Base-by-base conservation (phyloP, 1,140 invertebrate genomes). In the Muscidifurax raptorellus region DNA sequence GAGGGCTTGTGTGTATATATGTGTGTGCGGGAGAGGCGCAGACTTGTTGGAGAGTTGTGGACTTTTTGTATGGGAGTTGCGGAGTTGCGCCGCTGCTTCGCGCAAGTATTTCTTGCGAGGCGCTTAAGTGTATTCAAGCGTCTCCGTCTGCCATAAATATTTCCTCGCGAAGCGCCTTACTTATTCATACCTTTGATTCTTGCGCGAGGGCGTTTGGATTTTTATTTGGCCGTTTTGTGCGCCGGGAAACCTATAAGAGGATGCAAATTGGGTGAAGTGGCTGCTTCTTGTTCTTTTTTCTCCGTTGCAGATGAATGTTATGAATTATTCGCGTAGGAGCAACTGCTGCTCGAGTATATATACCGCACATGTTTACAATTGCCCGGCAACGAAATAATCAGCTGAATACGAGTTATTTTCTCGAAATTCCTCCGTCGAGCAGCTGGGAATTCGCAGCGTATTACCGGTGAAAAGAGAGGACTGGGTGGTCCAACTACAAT, bases 101-200 rank as follows among this genome's bases (percentile, higher is more conserved):
- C 18, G 22, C 52, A 59, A 59, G 22, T 59, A 59, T 59, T 59
- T 59, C 52, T 59, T 59, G 52, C 52, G 52, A n/a, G 52, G 52
- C 52, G 22, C 52, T 59, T 59, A 59, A 59, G 52, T 18, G 52
- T 59, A n/a, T 59, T 59, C 52, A 59, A 59, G 52, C 52, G 52
- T 59, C 52, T 59, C 52, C 22, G 52, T 7, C 52, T 59, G 52
- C 52, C 22, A n/a, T 59, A 59, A 59, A 59, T 59, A 59, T 59
- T 59, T 59, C 22, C 52, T 12, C 44, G 52, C 22, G 52, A 59
- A 22, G 5, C 22, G 52, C 52, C 52, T 59, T n/a, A n/a, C 52
- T 59, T 59, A 59, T 59, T 59, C 52, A 59, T 59, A 59, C 52
- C 52, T 59, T 59, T n/a, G 52, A 59, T 59, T 59, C 52, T n/a